Conservation (phyloP, 2,888 invertebrate species). For the Bedellia somnulentella region DNA sequence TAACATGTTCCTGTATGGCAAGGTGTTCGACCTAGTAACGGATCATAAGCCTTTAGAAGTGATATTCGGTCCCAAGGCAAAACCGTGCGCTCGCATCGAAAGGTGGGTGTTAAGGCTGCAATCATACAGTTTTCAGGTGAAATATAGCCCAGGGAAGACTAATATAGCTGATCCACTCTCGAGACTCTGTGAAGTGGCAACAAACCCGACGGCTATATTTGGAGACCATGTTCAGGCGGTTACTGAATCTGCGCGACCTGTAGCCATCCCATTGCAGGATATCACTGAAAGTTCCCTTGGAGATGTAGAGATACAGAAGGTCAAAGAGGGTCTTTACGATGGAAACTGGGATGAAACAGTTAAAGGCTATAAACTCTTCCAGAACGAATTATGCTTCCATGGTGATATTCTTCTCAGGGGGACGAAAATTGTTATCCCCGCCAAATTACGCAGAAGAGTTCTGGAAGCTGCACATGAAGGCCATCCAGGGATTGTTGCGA, state of each 20-base stretch:
- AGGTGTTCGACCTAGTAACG: conserved; percentile 15
- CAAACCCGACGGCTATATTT: background rate
- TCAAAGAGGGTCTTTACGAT: conserved; percentile 1
- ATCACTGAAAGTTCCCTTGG: background rate
- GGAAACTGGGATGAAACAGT: conserved; percentile 1
- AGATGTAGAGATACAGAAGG: conserved; percentile 2
- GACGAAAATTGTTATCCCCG: conserved; percentile 3
- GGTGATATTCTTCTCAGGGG: conserved; percentile 2
- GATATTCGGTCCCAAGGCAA: conserved; percentile 13
- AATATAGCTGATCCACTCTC: conserved; percentile 16
- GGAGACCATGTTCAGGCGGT: background rate
- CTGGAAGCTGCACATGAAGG: conserved; percentile 12
- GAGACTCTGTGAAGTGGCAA: conserved; percentile 6
- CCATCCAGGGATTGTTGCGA: conserved; percentile 18
- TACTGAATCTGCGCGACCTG: conserved; percentile 1
- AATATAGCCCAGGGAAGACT: conserved; percentile 12
- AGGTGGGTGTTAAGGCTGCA: conserved; percentile 16
- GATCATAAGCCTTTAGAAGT: conserved; percentile 16
- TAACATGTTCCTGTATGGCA: conserved; percentile 13
- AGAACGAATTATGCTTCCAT: conserved; percentile 1
- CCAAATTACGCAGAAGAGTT: conserved; percentile 5
- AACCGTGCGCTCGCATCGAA: conserved; percentile 15
- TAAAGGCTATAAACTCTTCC: conserved; percentile 2
- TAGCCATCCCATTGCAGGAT: conserved; percentile 2
- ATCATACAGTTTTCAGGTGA: conserved; percentile 11